Percentiles rank a stretch among this genome's conserved stretches.
phyloP scores from a whole-genome alignment of 2,113 vertebrate genomes.

The Erythrocercus mccallii region DNA sequence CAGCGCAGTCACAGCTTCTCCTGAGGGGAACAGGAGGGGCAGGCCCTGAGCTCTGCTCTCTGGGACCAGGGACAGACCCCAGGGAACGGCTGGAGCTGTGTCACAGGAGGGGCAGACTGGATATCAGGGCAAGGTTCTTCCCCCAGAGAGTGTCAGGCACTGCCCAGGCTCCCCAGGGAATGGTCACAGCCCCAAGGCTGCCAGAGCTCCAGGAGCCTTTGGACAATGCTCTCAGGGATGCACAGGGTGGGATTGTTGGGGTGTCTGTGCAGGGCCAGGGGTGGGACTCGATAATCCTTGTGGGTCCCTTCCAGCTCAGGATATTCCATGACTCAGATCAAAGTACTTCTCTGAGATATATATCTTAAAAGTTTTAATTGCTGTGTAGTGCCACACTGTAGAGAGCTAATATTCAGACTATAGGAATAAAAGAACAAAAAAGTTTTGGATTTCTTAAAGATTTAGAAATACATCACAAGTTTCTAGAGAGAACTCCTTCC shows the following conservation, averaged over 20 bases:
- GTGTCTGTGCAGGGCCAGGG: background rate
- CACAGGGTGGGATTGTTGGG: background rate
- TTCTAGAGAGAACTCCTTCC: background rate
- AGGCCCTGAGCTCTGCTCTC: background rate
- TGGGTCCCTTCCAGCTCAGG: background rate
- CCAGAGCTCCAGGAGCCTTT: background rate
- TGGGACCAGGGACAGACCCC: background rate
- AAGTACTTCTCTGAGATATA: background rate
- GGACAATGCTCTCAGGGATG: background rate
- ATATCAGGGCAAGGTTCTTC: background rate
- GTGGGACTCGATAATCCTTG: accelerated
- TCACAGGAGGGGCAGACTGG: background rate
- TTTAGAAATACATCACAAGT: background rate
- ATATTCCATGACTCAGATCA: background rate
- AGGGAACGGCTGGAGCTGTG: background rate
- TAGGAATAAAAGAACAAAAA: background rate
- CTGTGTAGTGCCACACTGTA: background rate
- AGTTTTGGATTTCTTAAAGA: background rate
- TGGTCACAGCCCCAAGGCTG: background rate
- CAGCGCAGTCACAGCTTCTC: background rate
- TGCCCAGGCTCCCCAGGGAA: background rate
- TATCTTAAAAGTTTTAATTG: background rate
- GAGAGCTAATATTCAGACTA: background rate
- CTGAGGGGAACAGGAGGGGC: background rate
- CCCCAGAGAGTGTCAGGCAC: background rate